Evolutionary conservation across 2,797 vertebrate species (phyloP).

Genomic region (Mustela erminea): DNA sequence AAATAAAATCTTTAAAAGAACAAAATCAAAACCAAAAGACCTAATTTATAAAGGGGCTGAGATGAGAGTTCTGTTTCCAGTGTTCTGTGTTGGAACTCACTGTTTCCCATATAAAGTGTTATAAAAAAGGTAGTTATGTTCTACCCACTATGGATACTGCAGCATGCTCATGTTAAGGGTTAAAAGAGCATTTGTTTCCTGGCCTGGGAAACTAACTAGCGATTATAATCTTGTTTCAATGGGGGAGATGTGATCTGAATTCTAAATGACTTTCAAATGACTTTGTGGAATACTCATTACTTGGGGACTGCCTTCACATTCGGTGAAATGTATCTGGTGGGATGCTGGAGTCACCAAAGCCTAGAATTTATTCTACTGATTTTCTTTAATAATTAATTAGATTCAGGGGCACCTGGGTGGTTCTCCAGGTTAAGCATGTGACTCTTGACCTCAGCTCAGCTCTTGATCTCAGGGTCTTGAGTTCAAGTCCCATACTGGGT

Average conservation of each 20-base stretch:
- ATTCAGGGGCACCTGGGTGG: not conserved
- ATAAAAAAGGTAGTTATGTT: conserved; percentile 75
- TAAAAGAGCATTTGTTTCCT: conserved; percentile 79
- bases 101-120: conserved; percentile 71
- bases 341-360: conserved; percentile 40
- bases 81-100: conserved; percentile 55
- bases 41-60: conserved; percentile 32
- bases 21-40: conserved; percentile 53
- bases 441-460: not conserved
- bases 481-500: not conserved
- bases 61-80: conserved; percentile 45
- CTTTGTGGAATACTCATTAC: conserved; percentile 67
- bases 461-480: not conserved
- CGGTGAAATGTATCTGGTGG: conserved; percentile 32
- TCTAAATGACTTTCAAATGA: conserved; percentile 66
- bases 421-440: not conserved
- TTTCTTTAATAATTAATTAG: conserved; percentile 17
- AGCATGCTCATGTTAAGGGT: conserved; percentile 69
- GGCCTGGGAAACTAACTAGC: conserved; percentile 77
- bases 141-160: conserved; percentile 49
- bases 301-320: conserved; percentile 26
- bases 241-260: conserved; percentile 73
- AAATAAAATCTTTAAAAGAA: not conserved
- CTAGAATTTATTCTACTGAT: conserved; percentile 12
- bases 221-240: conserved; percentile 78